phyloP scores from a whole-genome alignment of 2,113 vertebrate genomes.

The Microtus pennsylvanicus region DNA sequence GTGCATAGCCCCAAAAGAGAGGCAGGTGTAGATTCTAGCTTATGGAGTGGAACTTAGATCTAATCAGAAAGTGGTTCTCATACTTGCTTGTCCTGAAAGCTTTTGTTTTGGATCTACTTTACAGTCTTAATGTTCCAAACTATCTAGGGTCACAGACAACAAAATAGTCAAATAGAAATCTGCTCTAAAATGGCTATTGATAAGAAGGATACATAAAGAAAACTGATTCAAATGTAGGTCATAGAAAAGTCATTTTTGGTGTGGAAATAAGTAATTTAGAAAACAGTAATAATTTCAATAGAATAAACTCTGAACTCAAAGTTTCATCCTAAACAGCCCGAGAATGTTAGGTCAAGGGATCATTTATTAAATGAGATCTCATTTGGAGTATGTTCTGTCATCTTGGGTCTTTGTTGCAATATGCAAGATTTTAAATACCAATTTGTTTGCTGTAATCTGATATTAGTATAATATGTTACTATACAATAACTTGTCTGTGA shows the following conservation, averaged over 20 bases:
- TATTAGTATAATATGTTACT: neutral
- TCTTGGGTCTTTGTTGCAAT: slow-evolving; percentile 29
- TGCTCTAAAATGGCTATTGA: neutral
- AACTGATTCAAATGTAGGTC: neutral
- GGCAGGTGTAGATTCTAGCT: neutral
- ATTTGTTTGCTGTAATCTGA: neutral
- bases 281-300: neutral
- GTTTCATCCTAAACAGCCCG: neutral
- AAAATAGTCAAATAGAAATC: neutral
- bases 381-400: neutral
- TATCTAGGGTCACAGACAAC: neutral
- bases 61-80: neutral
- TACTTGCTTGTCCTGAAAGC: neutral
- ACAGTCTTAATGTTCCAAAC: neutral
- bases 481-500: neutral
- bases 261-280: slow-evolving; percentile 22
- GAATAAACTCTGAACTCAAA: neutral
- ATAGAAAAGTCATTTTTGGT: neutral
- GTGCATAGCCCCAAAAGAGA: neutral
- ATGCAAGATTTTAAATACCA: neutral
- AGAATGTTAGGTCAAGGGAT: neutral
- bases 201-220: neutral
- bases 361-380: neutral
- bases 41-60: neutral
- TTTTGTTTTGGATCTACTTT: neutral